A percentile compares a stretch with the other conserved stretches of the same genome.
phyloP scores from a whole-genome alignment of 2,797 vertebrate species.

The Ficedula albicollis region DNA sequence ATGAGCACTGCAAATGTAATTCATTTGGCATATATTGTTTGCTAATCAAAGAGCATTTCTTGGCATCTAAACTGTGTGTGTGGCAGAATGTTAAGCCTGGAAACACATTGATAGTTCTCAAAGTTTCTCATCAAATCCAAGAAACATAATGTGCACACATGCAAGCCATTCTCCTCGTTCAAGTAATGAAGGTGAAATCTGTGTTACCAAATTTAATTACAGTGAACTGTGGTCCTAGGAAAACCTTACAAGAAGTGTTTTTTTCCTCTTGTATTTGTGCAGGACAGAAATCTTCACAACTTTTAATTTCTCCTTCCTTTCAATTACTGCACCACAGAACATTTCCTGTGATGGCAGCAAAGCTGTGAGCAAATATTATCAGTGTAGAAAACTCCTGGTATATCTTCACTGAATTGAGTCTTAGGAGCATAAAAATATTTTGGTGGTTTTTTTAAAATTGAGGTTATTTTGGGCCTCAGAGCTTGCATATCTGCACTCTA shows the following conservation, averaged over 20 bases:
- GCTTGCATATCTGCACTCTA: background rate
- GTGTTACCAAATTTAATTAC: background rate
- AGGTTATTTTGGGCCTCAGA: background rate
- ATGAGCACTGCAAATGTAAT: background rate
- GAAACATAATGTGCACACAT: background rate
- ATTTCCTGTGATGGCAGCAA: background rate
- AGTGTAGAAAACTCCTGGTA: background rate
- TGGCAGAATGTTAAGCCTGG: background rate
- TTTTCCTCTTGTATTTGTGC: background rate
- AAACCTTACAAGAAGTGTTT: background rate
- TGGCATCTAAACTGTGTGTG: background rate
- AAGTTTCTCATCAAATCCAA: conserved; percentile 22
- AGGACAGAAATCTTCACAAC: background rate
- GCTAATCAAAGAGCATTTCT: conserved; percentile 18
- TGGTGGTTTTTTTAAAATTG: background rate
- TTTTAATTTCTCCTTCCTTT: background rate
- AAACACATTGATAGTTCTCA: conserved; percentile 12
- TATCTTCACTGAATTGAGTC: background rate
- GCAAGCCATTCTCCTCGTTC: background rate
- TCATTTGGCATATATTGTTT: background rate
- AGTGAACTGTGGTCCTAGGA: background rate
- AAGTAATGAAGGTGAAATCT: background rate
- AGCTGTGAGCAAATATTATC: background rate
- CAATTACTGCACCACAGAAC: background rate
- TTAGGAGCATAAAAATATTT: background rate